Evolutionary conservation across 2,113 vertebrate species (phyloP), one percentile per base, ranked within the genome.

Genomic region (Xenopus borealis): DNA sequence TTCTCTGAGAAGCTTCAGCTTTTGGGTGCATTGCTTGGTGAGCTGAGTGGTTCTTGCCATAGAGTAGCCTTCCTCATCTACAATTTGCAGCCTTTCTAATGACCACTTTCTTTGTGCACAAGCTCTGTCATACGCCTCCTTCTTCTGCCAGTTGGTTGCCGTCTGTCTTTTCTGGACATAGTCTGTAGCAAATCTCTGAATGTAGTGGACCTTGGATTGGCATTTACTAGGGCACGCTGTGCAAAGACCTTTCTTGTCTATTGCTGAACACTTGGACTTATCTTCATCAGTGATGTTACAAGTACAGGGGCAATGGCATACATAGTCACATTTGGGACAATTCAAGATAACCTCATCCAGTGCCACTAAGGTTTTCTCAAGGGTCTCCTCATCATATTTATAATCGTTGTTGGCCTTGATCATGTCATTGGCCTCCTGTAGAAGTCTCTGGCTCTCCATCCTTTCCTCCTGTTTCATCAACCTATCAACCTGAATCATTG

Each of bases 1-100:
- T 66, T 81, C 71, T 67, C 79, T 72, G 0, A 86, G 82, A 46
- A 80, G 66, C 69, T 74, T 75, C 1, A 84, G 47, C 68, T 76
- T 78, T 33, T 19, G 0, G 0, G n/a, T 1, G 14, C 72, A 70
- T 0, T 0, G 0, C 3, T 78, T 0, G 0, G 83, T 72, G 2
- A 80, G 13, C 1, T 1, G 2, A 3, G 16, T 0, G 0, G 83
- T 66, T 0, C 6, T 8, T 1, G 0, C 0, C 17, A 78, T 62
- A 1, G 68, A 3, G 0, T 0, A 0, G 7, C 76, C 14, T 17
- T 46, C 3, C 16, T 1, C 0, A 18, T 66, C 71, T 7, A 52
- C 59, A 2, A 64, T 5, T 12, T 0, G 17, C 10, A 80, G 80
- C 20, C 19, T 58, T 14, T 80, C 66, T 17, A 63, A 79, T 10